A percentile compares a stretch with the other conserved stretches of the same genome.
Conservation (phyloP, 2,113 vertebrate genomes). For the Oceanites oceanicus region DNA sequence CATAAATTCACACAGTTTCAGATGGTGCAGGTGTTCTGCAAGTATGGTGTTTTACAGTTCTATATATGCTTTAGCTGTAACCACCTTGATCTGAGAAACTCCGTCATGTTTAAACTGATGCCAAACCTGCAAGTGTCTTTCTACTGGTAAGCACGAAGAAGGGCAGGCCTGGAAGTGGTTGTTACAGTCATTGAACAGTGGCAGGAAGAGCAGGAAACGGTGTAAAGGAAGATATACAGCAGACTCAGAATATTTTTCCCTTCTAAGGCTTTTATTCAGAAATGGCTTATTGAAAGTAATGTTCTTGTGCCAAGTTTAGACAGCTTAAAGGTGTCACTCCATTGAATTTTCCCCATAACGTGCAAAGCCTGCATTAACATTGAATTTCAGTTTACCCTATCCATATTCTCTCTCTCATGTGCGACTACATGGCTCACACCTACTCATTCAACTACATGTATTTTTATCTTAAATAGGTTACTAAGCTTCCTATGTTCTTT, state of each 20-base stretch:
- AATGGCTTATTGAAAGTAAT: not conserved
- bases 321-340: not conserved
- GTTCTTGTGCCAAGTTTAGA: not conserved
- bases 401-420: not conserved
- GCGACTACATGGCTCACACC: not conserved
- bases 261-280: not conserved
- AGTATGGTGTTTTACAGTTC: not conserved
- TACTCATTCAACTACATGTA: not conserved
- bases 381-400: not conserved
- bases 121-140: not conserved
- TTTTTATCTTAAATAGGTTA: not conserved
- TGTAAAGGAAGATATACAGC: not conserved
- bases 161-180: not conserved
- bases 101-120: not conserved
- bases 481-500: not conserved
- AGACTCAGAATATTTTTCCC: not conserved
- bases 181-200: not conserved
- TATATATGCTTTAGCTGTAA: not conserved
- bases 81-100: not conserved
- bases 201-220: not conserved
- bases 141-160: not conserved
- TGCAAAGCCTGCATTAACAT: not conserved
- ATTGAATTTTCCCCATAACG: not conserved
- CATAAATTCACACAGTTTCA: not conserved
- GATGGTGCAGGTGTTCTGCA: not conserved